These are phyloP conservation scores for Epicauta chinensis DNA, from an alignment of 1,140 invertebrate species.

Conservation along the genomic window DNA sequence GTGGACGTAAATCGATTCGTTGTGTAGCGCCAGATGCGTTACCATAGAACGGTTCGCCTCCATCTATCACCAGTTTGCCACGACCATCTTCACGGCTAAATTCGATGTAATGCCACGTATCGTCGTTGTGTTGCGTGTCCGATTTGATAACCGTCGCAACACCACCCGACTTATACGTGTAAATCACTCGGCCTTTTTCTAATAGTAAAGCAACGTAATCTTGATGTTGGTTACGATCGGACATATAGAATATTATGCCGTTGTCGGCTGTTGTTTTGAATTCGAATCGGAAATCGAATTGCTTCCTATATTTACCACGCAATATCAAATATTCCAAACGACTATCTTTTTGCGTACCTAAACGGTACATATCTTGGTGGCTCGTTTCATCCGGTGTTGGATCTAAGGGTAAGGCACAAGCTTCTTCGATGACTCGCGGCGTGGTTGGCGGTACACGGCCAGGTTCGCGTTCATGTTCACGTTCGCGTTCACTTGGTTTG, in stretches of 20 bases:
- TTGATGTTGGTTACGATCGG: slow-evolving; percentile 45
- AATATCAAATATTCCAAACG: slow-evolving; percentile 63
- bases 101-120: slow-evolving; percentile 75
- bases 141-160: slow-evolving; percentile 56
- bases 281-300: slow-evolving; percentile 70
- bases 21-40: slow-evolving; percentile 48
- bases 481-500: neutral
- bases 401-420: slow-evolving; percentile 26
- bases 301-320: slow-evolving; percentile 54
- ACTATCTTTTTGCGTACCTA: slow-evolving; percentile 50
- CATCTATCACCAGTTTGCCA: slow-evolving; percentile 65
- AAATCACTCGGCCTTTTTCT: slow-evolving; percentile 67
- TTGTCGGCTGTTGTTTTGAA: slow-evolving; percentile 72
- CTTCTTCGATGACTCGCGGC: slow-evolving; percentile 16
- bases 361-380: neutral
- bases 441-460: slow-evolving; percentile 17
- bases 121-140: slow-evolving; percentile 63
- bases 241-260: slow-evolving; percentile 79
- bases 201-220: slow-evolving; percentile 79
- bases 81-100: slow-evolving; percentile 52
- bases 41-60: slow-evolving; percentile 49
- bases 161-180: slow-evolving; percentile 66
- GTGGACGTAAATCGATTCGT: slow-evolving; percentile 58
- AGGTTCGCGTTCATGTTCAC: neutral
- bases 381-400: slow-evolving; percentile 15